phyloP scores from a whole-genome alignment of 92 coral and sea anemone species.

The Galaxea fascicularis region DNA sequence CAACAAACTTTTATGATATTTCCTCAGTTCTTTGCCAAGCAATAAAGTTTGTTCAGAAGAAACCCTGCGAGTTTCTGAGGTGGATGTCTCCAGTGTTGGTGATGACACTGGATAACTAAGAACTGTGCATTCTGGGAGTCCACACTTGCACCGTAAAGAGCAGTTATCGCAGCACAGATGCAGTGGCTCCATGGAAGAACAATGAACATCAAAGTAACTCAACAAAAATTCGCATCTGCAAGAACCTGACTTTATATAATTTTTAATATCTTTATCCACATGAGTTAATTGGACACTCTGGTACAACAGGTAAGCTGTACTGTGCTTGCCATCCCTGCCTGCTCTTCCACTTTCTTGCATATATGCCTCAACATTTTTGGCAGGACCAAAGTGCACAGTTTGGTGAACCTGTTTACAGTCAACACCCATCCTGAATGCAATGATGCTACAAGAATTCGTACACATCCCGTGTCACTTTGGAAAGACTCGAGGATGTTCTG shows the following conservation, averaged over 20 bases:
- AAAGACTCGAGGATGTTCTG: slow-evolving; percentile 31
- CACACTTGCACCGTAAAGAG: slow-evolving; percentile 54
- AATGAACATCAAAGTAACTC: slow-evolving; percentile 32
- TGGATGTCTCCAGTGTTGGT: neutral
- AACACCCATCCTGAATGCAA: slow-evolving; percentile 71
- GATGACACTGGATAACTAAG: slow-evolving; percentile 25
- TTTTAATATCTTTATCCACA: slow-evolving; percentile 54
- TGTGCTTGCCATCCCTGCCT: slow-evolving; percentile 67
- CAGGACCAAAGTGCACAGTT: slow-evolving; percentile 69
- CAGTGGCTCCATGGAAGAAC: slow-evolving; percentile 2
- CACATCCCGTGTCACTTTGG: neutral
- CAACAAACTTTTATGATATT: slow-evolving; percentile 29
- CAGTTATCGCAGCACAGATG: slow-evolving; percentile 74
- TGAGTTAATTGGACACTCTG: slow-evolving; percentile 46
- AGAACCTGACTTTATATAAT: slow-evolving; percentile 24
- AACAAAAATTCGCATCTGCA: slow-evolving; percentile 64
- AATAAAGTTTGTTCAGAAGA: slow-evolving; percentile 1
- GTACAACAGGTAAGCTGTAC: slow-evolving; percentile 53
- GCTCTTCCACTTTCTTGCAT: slow-evolving; percentile 72
- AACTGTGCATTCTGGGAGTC: slow-evolving; percentile 24
- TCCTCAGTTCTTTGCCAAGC: slow-evolving; percentile 14
- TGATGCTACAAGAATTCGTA: slow-evolving; percentile 47
- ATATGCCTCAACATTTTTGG: slow-evolving; percentile 65
- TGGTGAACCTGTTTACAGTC: slow-evolving; percentile 59
- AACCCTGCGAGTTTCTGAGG: slow-evolving; percentile 3